Conservation (phyloP, 2,888 invertebrate genomes). For the Homarus gammarus region DNA sequence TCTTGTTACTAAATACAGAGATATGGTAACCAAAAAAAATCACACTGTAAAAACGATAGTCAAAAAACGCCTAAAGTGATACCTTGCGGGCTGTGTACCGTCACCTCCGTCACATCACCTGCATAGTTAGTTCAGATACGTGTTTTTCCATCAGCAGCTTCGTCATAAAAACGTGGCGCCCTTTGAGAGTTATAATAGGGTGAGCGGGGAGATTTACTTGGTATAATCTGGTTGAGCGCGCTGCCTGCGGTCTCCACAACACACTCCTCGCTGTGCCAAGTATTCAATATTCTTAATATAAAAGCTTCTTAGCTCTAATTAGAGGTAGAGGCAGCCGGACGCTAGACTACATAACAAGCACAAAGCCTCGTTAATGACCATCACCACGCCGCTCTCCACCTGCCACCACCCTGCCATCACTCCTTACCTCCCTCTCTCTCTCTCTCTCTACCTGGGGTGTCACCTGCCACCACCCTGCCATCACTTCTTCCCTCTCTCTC, state of each 20-base stretch:
- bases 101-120: no score
- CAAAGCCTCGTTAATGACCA: conserved; percentile 53
- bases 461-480: not conserved
- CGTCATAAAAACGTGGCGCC: no score
- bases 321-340: conserved; percentile 42
- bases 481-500: no score
- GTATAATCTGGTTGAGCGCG: conserved; percentile 17
- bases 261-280: conserved; percentile 13
- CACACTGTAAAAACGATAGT: no score
- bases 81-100: no score
- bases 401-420: not conserved
- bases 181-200: conserved; percentile 21
- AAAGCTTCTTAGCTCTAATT: conserved; percentile 60
- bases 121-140: no score
- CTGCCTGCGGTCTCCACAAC: conserved; percentile 15
- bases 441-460: not conserved
- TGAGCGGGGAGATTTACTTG: conserved; percentile 18
- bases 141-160: no score
- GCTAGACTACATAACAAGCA: conserved; percentile 45
- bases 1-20: no score
- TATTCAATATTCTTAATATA: conserved; percentile 46
- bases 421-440: not conserved
- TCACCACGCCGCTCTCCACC: conserved; percentile 7
- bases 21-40: no score
- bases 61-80: no score